Evolutionary conservation across 2,888 invertebrate genomes (phyloP).

Genomic region (Troglohyphantes excavatus): DNA sequence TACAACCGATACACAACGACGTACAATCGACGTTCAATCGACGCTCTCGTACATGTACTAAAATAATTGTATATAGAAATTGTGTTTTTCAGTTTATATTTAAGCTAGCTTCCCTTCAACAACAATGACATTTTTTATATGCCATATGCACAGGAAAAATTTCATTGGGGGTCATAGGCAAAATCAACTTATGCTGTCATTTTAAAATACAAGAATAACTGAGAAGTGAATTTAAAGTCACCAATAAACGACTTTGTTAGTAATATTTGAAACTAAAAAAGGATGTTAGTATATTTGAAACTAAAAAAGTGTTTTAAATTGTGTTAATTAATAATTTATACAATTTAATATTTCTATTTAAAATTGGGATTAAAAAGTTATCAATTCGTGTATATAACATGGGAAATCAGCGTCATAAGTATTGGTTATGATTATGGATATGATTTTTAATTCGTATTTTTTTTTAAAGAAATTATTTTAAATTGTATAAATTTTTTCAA

Average conservation of each 20-base stretch:
- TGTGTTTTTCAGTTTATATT: conserved; percentile 58
- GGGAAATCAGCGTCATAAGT: background rate
- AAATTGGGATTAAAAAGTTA: background rate
- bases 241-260: background rate
- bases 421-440: no score
- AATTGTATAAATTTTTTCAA: background rate
- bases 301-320: no score
- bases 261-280: background rate
- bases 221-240: background rate
- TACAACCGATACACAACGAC: conserved; percentile 1
- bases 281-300: no score
- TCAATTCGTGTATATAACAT: no score
- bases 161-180: background rate
- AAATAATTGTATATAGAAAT: conserved; percentile 66
- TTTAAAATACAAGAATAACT: background rate
- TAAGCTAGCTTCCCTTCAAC: conserved; percentile 50
- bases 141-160: background rate
- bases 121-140: conserved; percentile 33
- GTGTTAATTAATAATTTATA: no score
- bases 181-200: no score
- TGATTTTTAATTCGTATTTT: background rate
- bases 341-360: background rate
- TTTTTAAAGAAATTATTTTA: background rate
- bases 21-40: conserved; percentile 5
- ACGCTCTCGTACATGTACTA: conserved; percentile 49